Evolutionary conservation across 2,888 invertebrate species (phyloP), one percentile per base, ranked within the genome.

Genomic region (Papilio elwesi): DNA sequence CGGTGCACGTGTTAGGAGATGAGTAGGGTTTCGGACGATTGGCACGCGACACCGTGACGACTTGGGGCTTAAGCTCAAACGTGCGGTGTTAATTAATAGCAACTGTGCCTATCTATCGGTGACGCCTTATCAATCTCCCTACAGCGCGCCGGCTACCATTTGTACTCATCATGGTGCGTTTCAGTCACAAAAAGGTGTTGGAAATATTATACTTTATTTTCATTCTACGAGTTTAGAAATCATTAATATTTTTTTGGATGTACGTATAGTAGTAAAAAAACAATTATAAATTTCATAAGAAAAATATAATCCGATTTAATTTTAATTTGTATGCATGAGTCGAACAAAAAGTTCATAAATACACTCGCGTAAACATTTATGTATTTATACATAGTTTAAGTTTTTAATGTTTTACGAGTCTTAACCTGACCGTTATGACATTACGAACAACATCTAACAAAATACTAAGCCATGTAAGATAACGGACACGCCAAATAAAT

Each of bases 111-210:
- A 90, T 92, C 90, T 89, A 89, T 89, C 87, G 87, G 88, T 82
- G 86, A 89, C 90, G 90, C 86, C 80, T 86, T 85, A 91, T 92
- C 90, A 87, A 91, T 92, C 90, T 90, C 81, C 68, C 76, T 76
- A 82, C 78, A 85, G 81, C 84, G 82, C 83, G 82, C 82, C 82
- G 84, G 81, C 82, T 79, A 79, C 80, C 85, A 88, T 90, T 89
- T 90, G 87, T 90, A 65, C 38, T 59, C 57, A 52, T 57, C 64
- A 16, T 38, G 87, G 83, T 79, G 75, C 75, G 71, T 26, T 26
- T 26, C 26, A 74, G 74, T 66, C 75, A 75, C 76, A 75, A 75
- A 76, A 75, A 66, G 16, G 15, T 59, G 9, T 59, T 49, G 38
- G 62, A 52, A 52, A 47, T 16, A 43, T 52, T 16, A 13, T 4